Percentiles rank a stretch among this genome's conserved stretches.
Conservation (phyloP, 2,113 vertebrate species). For the Carassius carassius region DNA sequence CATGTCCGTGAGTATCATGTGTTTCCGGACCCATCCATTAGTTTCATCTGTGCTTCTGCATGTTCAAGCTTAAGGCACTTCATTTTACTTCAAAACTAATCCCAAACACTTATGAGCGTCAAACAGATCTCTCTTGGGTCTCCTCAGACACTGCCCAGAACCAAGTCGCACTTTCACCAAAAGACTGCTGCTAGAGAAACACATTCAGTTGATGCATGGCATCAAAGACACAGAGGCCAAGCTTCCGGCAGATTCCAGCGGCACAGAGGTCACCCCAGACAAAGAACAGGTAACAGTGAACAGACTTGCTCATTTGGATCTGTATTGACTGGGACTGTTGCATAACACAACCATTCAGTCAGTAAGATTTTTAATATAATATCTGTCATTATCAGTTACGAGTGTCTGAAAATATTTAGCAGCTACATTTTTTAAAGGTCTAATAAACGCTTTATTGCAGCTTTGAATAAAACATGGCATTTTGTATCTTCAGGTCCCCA, state of each 20-base stretch:
- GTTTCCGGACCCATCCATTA: background rate
- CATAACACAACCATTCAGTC: too few species aligned
- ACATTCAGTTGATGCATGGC: conserved; percentile 88
- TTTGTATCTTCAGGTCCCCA: conserved; percentile 68
- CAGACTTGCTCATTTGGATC: background rate
- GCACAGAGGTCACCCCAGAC: conserved; percentile 66
- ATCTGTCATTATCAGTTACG: too few species aligned
- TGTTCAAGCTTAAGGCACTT: too few species aligned
- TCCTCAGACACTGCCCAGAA: conserved; percentile 85
- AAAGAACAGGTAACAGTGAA: conserved; percentile 70
- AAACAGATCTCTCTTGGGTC: conserved; percentile 30
- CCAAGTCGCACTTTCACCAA: conserved; percentile 88
- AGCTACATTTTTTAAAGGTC: too few species aligned
- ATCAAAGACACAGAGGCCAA: conserved; percentile 83
- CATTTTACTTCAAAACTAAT: background rate
- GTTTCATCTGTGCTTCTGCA: background rate
- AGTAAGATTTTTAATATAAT: too few species aligned
- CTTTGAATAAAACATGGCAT: background rate
- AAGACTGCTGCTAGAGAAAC: conserved; percentile 90
- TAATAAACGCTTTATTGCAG: too few species aligned
- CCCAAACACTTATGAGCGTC: background rate
- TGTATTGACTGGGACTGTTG: too few species aligned
- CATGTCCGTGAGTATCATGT: conserved; percentile 86
- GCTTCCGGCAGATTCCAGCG: conserved; percentile 70
- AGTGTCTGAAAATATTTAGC: too few species aligned